phyloP scores from a whole-genome alignment of 2,888 invertebrate species.

The Platypus cylindrus region DNA sequence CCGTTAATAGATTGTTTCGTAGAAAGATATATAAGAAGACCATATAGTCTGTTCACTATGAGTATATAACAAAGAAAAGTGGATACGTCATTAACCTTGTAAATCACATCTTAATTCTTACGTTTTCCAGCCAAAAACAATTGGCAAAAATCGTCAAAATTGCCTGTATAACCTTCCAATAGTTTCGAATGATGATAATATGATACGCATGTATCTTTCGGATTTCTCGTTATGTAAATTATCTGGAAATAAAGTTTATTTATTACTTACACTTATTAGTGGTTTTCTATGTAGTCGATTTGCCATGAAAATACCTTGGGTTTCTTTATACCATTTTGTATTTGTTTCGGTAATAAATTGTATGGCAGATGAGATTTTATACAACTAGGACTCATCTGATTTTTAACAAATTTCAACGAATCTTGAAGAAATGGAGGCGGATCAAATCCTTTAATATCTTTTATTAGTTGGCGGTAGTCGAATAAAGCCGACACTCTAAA shows the following conservation, averaged over 20 bases:
- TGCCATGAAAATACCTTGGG: too few species aligned
- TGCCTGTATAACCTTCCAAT: constrained; percentile 41
- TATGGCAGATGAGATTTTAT: constrained; percentile 54
- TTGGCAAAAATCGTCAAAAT: constrained; percentile 45
- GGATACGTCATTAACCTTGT: too few species aligned
- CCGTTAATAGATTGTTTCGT: constrained; percentile 4
- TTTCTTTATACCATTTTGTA: constrained; percentile 30
- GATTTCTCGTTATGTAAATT: constrained; percentile 58
- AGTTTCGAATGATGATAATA: constrained; percentile 54
- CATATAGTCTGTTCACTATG: neutral
- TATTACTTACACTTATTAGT: neutral
- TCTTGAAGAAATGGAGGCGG: constrained; percentile 22
- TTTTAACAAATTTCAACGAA: constrained; percentile 22
- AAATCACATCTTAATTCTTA: too few species aligned
- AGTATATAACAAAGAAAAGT: neutral
- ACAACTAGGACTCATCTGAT: constrained; percentile 32
- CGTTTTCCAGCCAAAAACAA: constrained; percentile 47
- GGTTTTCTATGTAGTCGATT: neutral
- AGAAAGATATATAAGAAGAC: neutral
- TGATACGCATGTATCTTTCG: constrained; percentile 59
- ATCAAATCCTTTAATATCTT: constrained; percentile 24
- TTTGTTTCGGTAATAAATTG: constrained; percentile 42
- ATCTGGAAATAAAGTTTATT: constrained; percentile 35
- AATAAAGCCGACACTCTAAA: constrained; percentile 32
- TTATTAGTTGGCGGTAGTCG: constrained; percentile 30